Conservation (phyloP, 2,113 vertebrate species). For the Cephalopterus ornatus region DNA sequence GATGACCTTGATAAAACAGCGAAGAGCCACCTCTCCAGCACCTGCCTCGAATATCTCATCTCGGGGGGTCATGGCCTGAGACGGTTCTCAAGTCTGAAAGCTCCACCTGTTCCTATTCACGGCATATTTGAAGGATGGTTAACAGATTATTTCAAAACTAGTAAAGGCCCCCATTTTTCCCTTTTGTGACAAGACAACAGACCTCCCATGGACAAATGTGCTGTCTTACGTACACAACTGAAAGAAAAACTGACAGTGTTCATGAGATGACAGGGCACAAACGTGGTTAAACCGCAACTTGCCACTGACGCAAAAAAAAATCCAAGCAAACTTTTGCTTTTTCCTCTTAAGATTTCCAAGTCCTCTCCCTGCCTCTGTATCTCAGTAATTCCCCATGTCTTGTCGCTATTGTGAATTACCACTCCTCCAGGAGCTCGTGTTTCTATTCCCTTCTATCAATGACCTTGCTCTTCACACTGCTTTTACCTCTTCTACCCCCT, state of each 20-base stretch:
- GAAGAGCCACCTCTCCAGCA: not conserved
- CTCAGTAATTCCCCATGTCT: not conserved
- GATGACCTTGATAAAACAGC: no score
- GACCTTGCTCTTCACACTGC: not conserved
- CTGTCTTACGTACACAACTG: fast-evolving
- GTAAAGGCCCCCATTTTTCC: not conserved
- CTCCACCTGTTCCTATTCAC: not conserved
- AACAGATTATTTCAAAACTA: not conserved
- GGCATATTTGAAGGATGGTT: not conserved
- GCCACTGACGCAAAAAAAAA: not conserved
- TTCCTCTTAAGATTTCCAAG: not conserved
- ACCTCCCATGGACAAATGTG: not conserved
- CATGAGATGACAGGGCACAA: fast-evolving
- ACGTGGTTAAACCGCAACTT: not conserved
- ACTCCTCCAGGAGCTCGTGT: not conserved
- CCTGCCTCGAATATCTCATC: not conserved
- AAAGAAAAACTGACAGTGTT: not conserved
- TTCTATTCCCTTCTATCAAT: not conserved
- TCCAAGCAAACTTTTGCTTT: not conserved
- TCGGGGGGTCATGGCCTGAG: not conserved
- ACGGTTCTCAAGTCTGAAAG: not conserved
- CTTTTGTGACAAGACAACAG: not conserved
- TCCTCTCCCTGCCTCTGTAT: not conserved
- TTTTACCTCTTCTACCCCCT: not conserved
- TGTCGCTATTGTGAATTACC: not conserved